A percentile compares a stretch with the other conserved stretches of the same genome.
These are phyloP conservation scores for Melieria crassipennis DNA, from an alignment of 2,888 invertebrate genomes.

Conservation along the genomic window DNA sequence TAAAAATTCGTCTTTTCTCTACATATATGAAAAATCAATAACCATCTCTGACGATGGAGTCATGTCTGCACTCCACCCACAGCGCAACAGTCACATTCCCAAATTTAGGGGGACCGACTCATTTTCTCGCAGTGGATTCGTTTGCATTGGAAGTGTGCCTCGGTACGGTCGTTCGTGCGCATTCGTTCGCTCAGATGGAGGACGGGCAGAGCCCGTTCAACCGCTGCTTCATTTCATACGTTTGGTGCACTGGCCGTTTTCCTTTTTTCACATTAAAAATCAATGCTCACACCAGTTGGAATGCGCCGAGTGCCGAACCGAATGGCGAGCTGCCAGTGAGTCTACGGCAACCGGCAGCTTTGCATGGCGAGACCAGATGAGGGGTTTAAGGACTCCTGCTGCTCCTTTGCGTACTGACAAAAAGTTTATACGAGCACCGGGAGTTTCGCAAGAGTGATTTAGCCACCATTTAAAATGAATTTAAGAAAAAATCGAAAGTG, in stretches of 20 bases:
- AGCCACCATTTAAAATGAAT: too few relatives aligned
- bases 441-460: too few relatives aligned
- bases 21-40: constrained; percentile 58
- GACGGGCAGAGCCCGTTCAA: too few relatives aligned
- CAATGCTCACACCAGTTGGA: constrained; percentile 38
- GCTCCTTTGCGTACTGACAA: too few relatives aligned
- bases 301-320: too few relatives aligned
- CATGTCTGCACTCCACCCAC: constrained; percentile 32
- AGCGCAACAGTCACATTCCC: constrained; percentile 27
- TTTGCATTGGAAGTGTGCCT: constrained; percentile 34
- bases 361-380: too few relatives aligned
- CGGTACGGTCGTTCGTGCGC: constrained; percentile 11
- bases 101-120: constrained; percentile 16
- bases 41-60: constrained; percentile 42
- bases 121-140: constrained; percentile 25
- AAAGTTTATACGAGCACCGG: too few relatives aligned
- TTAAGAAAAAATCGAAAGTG: too few relatives aligned
- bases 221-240: too few relatives aligned
- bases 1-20: constrained; percentile 46
- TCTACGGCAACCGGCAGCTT: too few relatives aligned
- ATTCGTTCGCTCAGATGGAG: constrained; percentile 3
- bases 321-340: too few relatives aligned
- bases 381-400: too few relatives aligned
- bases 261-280: constrained; percentile 37
- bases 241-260: neutral